Conservation (phyloP, 2,888 invertebrate species). For the Apamea anceps region DNA sequence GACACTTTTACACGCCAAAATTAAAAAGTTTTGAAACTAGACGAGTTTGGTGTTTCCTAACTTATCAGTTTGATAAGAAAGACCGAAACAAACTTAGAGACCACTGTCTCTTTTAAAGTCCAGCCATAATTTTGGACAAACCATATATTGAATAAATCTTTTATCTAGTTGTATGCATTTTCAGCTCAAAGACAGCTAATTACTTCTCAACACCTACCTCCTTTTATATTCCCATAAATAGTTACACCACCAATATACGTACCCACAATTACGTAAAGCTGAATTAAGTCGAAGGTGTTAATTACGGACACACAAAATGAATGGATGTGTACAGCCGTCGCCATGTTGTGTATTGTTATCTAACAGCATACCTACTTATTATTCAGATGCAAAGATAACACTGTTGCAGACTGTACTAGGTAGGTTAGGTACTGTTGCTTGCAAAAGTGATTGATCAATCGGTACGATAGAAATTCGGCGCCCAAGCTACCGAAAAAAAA, state of each 20-base stretch:
- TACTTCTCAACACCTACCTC: not conserved
- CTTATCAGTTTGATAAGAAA: not conserved
- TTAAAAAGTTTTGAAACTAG: not conserved
- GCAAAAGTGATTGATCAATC: slow-evolving; percentile 47
- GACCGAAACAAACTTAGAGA: too few relatives aligned
- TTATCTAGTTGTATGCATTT: not conserved
- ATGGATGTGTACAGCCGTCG: slow-evolving; percentile 56
- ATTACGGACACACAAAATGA: slow-evolving; percentile 62
- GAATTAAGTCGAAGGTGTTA: slow-evolving; percentile 62
- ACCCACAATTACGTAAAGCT: slow-evolving; percentile 46
- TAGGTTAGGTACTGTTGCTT: slow-evolving; percentile 43
- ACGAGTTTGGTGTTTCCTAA: not conserved
- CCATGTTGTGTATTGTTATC: slow-evolving; percentile 68
- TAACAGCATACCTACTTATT: slow-evolving; percentile 68
- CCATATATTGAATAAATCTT: not conserved
- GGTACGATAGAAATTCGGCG: not conserved
- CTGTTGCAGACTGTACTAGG: slow-evolving; percentile 47
- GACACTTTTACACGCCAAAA: not conserved
- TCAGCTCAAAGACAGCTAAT: not conserved
- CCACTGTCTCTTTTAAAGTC: not conserved
- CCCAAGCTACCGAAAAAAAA: slow-evolving; percentile 2
- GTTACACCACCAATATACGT: slow-evolving; percentile 4
- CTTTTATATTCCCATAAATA: slow-evolving; percentile 18
- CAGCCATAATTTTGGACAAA: not conserved
- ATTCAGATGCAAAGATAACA: slow-evolving; percentile 68